A percentile compares a stretch with the other conserved stretches of the same genome.
phyloP scores from a whole-genome alignment of 2,888 invertebrate species.

The Agrotis segetum region DNA sequence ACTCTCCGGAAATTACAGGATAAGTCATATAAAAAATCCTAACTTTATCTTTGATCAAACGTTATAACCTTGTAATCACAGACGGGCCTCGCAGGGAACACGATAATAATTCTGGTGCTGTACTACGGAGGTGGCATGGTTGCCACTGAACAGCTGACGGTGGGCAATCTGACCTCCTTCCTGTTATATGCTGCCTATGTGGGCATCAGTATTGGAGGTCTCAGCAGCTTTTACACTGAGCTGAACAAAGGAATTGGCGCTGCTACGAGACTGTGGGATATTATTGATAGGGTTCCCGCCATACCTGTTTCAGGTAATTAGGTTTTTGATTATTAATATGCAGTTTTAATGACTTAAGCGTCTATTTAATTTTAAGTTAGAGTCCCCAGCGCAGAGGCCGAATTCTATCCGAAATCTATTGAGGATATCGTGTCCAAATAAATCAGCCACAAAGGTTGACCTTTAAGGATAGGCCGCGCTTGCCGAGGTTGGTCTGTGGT shows the following conservation, averaged over 20 bases:
- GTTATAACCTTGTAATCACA: conserved; percentile 70
- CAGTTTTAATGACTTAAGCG: too few relatives aligned
- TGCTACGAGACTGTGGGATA: conserved; percentile 96
- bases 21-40: too few relatives aligned
- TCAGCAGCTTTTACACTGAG: conserved; percentile 98
- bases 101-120: conserved; percentile 96
- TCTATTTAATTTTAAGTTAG: too few relatives aligned
- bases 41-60: conserved; percentile 3
- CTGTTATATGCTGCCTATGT: conserved; percentile 98
- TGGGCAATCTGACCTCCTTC: conserved; percentile 98
- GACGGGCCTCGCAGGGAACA: conserved; percentile 97
- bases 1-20: too few relatives aligned
- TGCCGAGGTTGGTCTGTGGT: too few relatives aligned
- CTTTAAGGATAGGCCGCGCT: too few relatives aligned
- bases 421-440: too few relatives aligned
- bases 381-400: too few relatives aligned
- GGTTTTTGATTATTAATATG: conserved; percentile 29
- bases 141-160: conserved; percentile 93
- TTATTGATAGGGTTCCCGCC: conserved; percentile 94
- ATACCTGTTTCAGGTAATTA: conserved; percentile 94
- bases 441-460: too few relatives aligned
- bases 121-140: conserved; percentile 98
- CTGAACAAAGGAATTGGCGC: conserved; percentile 98
- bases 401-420: too few relatives aligned
- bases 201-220: conserved; percentile 96